Conservation (phyloP, 2,113 vertebrate species). For the Morone saxatilis region DNA sequence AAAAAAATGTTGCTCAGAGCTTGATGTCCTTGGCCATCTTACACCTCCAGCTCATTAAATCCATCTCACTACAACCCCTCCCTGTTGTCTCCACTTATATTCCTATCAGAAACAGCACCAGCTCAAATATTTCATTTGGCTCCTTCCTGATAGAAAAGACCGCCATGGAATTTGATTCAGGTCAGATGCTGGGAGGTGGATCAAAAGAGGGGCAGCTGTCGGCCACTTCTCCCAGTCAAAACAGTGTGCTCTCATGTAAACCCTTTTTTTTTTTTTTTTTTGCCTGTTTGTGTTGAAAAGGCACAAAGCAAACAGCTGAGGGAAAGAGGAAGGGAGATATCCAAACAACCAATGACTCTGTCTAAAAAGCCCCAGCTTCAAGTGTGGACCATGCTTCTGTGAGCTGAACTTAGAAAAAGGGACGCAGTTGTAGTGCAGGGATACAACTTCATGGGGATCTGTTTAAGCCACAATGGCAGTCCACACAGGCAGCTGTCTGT, state of each 20-base stretch:
- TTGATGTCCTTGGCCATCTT: conserved; percentile 31
- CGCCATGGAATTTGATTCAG: conserved; percentile 85
- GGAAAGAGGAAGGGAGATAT: neutral
- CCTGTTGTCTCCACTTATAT: conserved; percentile 69
- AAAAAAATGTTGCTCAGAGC: neutral
- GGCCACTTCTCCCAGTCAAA: conserved; percentile 90
- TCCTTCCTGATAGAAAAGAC: conserved; percentile 80
- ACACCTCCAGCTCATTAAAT: conserved; percentile 14
- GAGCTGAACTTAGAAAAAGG: neutral
- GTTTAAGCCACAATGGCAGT: neutral
- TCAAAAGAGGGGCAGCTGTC: conserved; percentile 87
- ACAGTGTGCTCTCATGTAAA: conserved; percentile 89
- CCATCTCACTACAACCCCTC: conserved; percentile 15
- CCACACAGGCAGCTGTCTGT: neutral
- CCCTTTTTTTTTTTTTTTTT: conserved; percentile 65
- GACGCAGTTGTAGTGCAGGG: neutral
- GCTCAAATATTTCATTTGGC: conserved; percentile 94
- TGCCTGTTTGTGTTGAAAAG: conserved; percentile 87
- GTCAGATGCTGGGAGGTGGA: conserved; percentile 87
- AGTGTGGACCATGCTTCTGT: neutral
- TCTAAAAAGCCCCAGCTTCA: neutral
- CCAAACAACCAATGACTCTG: neutral
- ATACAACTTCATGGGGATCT: neutral
- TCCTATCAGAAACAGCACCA: conserved; percentile 84
- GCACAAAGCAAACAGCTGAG: conserved; percentile 60